A percentile compares a stretch with the other conserved stretches of the same genome.
These are phyloP conservation scores for Nudaria mundana DNA, from an alignment of 2,888 invertebrate genomes.

Conservation along the genomic window DNA sequence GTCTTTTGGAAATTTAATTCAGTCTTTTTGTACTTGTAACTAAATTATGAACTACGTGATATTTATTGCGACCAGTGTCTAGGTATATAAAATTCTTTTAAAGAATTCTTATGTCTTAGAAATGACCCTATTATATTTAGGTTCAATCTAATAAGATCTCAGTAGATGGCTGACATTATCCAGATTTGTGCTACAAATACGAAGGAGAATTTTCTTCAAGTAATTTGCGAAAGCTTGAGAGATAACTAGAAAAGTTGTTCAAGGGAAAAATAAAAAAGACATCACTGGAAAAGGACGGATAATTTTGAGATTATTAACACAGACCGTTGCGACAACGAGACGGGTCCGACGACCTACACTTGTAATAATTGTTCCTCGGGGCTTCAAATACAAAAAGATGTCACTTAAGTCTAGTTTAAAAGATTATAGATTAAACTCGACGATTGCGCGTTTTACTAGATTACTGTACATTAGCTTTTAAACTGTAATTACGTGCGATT, in stretches of 20 bases:
- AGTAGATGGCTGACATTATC: constrained; percentile 19
- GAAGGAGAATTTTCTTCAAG: constrained; percentile 16
- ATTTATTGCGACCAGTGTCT: no score
- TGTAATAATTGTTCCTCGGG: constrained; percentile 18
- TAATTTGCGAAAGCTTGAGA: constrained; percentile 25
- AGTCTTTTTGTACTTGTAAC: no score
- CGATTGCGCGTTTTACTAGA: neutral
- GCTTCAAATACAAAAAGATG: neutral
- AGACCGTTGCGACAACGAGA: constrained; percentile 6
- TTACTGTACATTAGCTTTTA: no score
- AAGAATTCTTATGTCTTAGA: neutral
- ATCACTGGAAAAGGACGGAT: constrained; percentile 12
- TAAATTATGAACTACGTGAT: no score
- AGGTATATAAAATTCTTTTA: no score
- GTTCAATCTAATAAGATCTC: constrained; percentile 12
- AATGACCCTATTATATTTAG: neutral
- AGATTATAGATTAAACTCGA: constrained; percentile 9
- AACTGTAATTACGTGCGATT: no score
- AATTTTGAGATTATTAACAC: constrained; percentile 23
- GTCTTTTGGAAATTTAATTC: no score
- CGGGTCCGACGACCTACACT: constrained; percentile 13
- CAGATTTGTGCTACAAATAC: constrained; percentile 22
- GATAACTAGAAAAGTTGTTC: constrained; percentile 35
- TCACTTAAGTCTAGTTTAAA: constrained; percentile 6
- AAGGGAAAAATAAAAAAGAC: constrained; percentile 18